Evolutionary conservation across 1,140 invertebrate species (phyloP), one percentile per base, ranked within the genome.

Genomic region (Asbolus verrucosus): DNA sequence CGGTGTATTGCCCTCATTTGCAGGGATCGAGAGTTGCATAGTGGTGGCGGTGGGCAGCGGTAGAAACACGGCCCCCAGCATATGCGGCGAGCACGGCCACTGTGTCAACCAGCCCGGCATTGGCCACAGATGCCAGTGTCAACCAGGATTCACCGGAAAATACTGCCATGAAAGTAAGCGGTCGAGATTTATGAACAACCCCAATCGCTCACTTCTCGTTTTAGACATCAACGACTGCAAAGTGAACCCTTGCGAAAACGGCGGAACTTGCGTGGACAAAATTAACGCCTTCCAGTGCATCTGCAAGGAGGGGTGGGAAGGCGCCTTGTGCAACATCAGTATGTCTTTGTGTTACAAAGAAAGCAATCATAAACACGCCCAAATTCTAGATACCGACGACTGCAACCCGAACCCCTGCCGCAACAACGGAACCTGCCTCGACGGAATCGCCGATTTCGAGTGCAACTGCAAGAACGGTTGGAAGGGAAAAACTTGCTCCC

Each of bases 261-360:
- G 91, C 0, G 89, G 89, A 9, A 88, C 87, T 2, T 94, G 92
- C 78, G 86, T 91, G 0, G 92, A 94, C 76, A 83, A 87, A 70
- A 84, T 93, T 11, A 92, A 92, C 78, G 89, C 86, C 0, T 95
- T 91, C 79, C 86, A 91, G 63, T 96, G 94, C 78, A 87, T 89
- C 38, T 96, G 94, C 79, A 81, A 84, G 61, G 87, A 89, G 73
- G 88, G 88, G 6, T 90, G 87, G 87, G 85, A 84, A 71, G 88
- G 88, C 0, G 86, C 88, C 36, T 79, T 87, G n/a, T 89, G 87
- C 71, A 86, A 86, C 71, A 85, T 87, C 82, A 87, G 88, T 89
- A 78, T 84, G 81, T 60, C 8, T 9, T 62, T 27, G 1, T 38
- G 16, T n/a, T 11, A 0, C 11, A 1, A 31, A 62, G n/a, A 16